phyloP scores from a whole-genome alignment of 2,888 invertebrate species.

The Colostygia pectinataria region DNA sequence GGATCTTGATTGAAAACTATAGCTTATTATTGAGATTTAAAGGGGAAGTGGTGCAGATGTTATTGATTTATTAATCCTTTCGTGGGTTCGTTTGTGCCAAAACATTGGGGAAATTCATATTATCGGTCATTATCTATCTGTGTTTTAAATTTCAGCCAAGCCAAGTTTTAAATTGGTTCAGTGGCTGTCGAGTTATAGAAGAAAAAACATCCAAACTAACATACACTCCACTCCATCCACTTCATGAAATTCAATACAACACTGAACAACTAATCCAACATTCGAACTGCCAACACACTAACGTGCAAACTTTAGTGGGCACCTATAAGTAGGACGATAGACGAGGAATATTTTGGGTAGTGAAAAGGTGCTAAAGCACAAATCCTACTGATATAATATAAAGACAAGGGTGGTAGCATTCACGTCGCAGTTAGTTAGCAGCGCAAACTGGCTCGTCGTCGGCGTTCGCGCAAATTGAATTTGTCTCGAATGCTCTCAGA shows the following conservation, averaged over 20 bases:
- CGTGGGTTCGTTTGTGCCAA: not conserved
- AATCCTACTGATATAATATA: conserved; percentile 62
- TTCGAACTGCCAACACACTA: too few species aligned
- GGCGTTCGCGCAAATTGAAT: conserved; percentile 78
- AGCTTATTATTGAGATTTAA: conserved; percentile 61
- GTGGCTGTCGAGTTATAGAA: too few species aligned
- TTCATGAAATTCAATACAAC: too few species aligned
- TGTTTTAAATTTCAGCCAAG: too few species aligned
- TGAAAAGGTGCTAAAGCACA: conserved; percentile 39
- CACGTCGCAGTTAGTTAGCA: conserved; percentile 78
- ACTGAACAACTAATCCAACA: too few species aligned
- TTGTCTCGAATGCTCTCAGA: conserved; percentile 66
- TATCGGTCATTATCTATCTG: too few species aligned
- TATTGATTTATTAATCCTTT: conserved; percentile 30
- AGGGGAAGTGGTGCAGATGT: conserved; percentile 31
- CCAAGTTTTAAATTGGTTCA: too few species aligned
- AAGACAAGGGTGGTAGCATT: conserved; percentile 65
- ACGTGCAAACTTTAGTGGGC: too few species aligned
- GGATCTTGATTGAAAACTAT: conserved; percentile 71
- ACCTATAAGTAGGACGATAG: not conserved
- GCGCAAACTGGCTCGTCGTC: conserved; percentile 75
- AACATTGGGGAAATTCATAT: too few species aligned
- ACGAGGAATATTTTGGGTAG: conserved; percentile 20
- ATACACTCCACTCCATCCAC: too few species aligned
- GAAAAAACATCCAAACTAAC: too few species aligned